phyloP scores from a whole-genome alignment of 2,888 invertebrate genomes.

The Drosophila mimetica region DNA sequence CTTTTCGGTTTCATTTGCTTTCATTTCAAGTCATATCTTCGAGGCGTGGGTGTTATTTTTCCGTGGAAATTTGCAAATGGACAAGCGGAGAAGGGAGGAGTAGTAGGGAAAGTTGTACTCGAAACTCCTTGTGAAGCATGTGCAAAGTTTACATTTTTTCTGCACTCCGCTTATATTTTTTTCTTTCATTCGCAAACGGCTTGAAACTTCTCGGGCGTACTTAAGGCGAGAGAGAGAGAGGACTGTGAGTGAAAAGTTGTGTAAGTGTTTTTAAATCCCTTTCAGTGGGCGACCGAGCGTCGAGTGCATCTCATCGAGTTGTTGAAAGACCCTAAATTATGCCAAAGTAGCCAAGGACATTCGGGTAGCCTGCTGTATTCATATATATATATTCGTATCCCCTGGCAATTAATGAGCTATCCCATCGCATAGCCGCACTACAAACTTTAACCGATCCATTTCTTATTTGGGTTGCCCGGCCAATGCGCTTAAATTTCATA shows the following conservation, averaged over 20 bases:
- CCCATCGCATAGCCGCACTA: no score
- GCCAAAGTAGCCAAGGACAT: conserved; percentile 35
- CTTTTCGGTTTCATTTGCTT: conserved; percentile 24
- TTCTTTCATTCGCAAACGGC: conserved; percentile 52
- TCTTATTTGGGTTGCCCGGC: conserved; percentile 12
- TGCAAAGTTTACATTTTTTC: conserved; percentile 42
- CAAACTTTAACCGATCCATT: conserved; percentile 18
- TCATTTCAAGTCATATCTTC: conserved; percentile 45
- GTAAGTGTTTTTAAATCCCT: conserved; percentile 64
- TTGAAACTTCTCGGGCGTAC: conserved; percentile 70
- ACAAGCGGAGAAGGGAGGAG: conserved; percentile 25
- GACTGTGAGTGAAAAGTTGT: conserved; percentile 70
- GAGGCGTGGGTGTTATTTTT: conserved; percentile 1
- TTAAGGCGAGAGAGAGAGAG: conserved; percentile 37
- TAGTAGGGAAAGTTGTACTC: conserved; percentile 8
- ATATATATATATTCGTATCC: neutral
- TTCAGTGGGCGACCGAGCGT: conserved; percentile 37
- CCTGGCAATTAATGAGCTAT: conserved; percentile 29
- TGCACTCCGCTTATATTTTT: conserved; percentile 34
- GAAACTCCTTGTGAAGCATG: conserved; percentile 39
- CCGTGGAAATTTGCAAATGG: conserved; percentile 56
- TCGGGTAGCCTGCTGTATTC: conserved; percentile 4
- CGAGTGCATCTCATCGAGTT: conserved; percentile 45
- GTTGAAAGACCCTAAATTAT: conserved; percentile 45
- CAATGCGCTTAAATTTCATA: conserved; percentile 50